Conservation (phyloP, 2,888 invertebrate genomes). For the Cryptophagus acutangulus region DNA sequence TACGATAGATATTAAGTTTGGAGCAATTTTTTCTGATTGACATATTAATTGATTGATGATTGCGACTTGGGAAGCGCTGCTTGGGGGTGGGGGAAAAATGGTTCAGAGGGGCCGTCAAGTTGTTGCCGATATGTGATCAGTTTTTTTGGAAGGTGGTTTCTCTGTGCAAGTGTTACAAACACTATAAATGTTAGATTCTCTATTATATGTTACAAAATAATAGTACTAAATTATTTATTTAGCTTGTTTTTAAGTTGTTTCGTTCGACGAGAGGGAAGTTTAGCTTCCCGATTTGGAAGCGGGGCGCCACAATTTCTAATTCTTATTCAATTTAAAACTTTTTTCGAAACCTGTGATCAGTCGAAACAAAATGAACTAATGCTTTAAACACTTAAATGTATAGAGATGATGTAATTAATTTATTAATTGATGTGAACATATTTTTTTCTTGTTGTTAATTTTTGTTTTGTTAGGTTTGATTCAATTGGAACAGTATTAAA, state of each 20-base stretch:
- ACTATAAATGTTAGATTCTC: slow-evolving; percentile 47
- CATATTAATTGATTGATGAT: background rate
- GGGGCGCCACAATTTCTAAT: slow-evolving; percentile 8
- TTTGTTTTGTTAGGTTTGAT: background rate
- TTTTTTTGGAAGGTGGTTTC: slow-evolving; percentile 40
- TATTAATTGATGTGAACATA: too few relatives aligned
- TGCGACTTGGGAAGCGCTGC: background rate
- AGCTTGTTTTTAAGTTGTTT: slow-evolving; percentile 38
- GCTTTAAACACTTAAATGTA: too few relatives aligned
- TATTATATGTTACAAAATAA: slow-evolving; percentile 43
- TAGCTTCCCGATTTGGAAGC: background rate
- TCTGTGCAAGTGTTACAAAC: slow-evolving; percentile 42
- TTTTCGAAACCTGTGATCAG: too few relatives aligned
- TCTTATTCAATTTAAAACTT: too few relatives aligned
- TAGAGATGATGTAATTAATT: too few relatives aligned
- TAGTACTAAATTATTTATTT: slow-evolving; percentile 39
- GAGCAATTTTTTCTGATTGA: background rate
- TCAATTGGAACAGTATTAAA: too few relatives aligned
- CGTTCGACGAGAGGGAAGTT: slow-evolving; percentile 5
- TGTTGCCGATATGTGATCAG: slow-evolving; percentile 26
- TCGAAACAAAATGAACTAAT: too few relatives aligned
- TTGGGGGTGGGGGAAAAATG: background rate
- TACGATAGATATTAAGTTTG: background rate
- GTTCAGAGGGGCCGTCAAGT: slow-evolving; percentile 1
- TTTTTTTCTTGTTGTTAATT: background rate